phyloP scores from a whole-genome alignment of 2,888 invertebrate species.

The Altica lythri region DNA sequence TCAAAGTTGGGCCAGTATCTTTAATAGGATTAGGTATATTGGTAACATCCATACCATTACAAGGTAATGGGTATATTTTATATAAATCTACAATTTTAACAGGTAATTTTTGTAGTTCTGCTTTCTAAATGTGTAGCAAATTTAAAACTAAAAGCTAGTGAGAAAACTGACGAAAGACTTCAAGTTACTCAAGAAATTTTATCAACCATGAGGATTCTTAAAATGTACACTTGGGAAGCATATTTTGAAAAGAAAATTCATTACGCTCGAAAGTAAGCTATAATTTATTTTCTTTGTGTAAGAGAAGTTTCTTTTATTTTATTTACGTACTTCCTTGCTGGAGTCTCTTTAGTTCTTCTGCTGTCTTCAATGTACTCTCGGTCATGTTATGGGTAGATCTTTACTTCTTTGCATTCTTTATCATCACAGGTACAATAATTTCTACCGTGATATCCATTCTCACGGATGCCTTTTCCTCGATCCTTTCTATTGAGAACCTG shows the following conservation, averaged over 20 bases:
- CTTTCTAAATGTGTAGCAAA: slow-evolving; percentile 38
- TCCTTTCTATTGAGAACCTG: too few species aligned
- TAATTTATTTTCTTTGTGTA: not conserved
- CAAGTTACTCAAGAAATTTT: slow-evolving; percentile 45
- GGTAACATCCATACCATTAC: slow-evolving; percentile 54
- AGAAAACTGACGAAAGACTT: slow-evolving; percentile 48
- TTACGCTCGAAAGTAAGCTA: slow-evolving; percentile 51
- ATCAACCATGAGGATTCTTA: slow-evolving; percentile 46
- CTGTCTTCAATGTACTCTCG: too few species aligned
- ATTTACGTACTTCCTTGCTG: too few species aligned
- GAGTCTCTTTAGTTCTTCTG: too few species aligned
- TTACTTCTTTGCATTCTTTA: too few species aligned
- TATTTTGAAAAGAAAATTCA: slow-evolving; percentile 58
- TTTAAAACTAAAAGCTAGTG: slow-evolving; percentile 42
- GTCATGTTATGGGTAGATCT: too few species aligned
- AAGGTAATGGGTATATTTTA: slow-evolving; percentile 54
- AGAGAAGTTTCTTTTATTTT: not conserved
- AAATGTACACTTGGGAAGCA: slow-evolving; percentile 49
- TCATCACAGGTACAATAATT: too few species aligned
- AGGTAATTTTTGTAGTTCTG: slow-evolving; percentile 40
- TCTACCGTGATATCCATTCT: too few species aligned
- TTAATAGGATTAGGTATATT: slow-evolving; percentile 62
- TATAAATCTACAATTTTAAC: slow-evolving; percentile 43
- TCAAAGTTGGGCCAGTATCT: slow-evolving; percentile 59
- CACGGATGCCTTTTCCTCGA: too few species aligned